Percentiles rank a stretch among this genome's conserved stretches.
These are phyloP conservation scores for Hermodice carunculata DNA, from an alignment of 2,888 invertebrate genomes.

Conservation along the genomic window DNA sequence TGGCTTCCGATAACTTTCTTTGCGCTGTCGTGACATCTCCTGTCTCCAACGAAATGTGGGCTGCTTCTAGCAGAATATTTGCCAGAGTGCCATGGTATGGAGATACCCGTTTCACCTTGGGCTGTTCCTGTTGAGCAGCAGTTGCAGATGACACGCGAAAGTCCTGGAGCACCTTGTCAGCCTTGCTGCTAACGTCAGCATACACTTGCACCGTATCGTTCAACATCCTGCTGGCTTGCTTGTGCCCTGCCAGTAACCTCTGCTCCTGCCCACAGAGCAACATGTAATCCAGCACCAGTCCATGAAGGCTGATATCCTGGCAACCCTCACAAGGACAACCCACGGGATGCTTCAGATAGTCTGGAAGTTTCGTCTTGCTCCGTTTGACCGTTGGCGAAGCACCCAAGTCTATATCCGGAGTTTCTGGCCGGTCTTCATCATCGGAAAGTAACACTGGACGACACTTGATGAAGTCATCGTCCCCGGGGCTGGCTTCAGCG, in stretches of 20 bases:
- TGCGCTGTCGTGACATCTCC: no score
- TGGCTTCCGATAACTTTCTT: not conserved
- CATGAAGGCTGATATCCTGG: not conserved
- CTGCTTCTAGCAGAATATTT: no score
- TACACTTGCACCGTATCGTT: not conserved
- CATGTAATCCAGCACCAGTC: not conserved
- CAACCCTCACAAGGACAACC: not conserved
- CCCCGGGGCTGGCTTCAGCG: not conserved
- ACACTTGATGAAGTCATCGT: constrained; percentile 2
- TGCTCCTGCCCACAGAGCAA: not conserved
- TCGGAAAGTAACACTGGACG: constrained; percentile 1
- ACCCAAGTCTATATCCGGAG: not conserved
- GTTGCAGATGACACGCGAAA: no score
- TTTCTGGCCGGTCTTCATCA: not conserved
- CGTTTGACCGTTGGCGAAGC: constrained; percentile 3
- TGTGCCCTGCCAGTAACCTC: not conserved
- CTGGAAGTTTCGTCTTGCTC: not conserved
- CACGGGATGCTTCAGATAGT: not conserved
- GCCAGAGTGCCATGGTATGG: no score
- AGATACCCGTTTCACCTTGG: no score
- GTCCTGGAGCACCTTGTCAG: no score
- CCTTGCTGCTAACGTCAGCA: not conserved
- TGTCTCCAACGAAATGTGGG: no score
- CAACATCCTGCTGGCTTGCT: constrained; percentile 1
- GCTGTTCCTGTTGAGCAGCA: no score